Percentiles rank a stretch among this genome's conserved stretches.
These are phyloP conservation scores for Apoderus coryli DNA, from an alignment of 2,888 invertebrate genomes.

Conservation along the genomic window DNA sequence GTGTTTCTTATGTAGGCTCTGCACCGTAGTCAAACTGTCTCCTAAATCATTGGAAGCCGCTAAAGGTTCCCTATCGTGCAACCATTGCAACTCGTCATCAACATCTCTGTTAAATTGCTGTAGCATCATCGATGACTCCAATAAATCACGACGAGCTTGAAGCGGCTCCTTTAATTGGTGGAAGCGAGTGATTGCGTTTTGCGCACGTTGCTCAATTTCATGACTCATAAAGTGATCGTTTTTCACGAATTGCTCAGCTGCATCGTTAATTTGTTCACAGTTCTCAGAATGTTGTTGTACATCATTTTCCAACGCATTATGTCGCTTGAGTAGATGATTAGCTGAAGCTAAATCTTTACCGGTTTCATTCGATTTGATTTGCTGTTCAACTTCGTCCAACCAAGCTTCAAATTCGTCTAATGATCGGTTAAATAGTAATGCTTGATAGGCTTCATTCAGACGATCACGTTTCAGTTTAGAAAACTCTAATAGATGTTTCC, in stretches of 20 bases:
- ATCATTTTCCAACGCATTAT: constrained; percentile 73
- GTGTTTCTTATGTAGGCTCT: constrained; percentile 86
- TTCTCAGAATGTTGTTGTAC: constrained; percentile 71
- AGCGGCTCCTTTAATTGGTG: constrained; percentile 67
- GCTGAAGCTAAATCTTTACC: constrained; percentile 85
- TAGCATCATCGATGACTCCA: constrained; percentile 77
- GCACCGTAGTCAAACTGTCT: constrained; percentile 54
- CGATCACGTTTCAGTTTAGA: constrained; percentile 73
- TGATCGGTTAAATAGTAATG: constrained; percentile 71
- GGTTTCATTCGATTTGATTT: constrained; percentile 53
- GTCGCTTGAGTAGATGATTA: constrained; percentile 65
- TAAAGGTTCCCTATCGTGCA: constrained; percentile 59
- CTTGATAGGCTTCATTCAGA: constrained; percentile 83
- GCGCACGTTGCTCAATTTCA: constrained; percentile 65
- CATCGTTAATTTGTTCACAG: constrained; percentile 64
- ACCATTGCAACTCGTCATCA: constrained; percentile 86
- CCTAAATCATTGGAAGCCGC: constrained; percentile 55
- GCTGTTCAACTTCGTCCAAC: constrained; percentile 79
- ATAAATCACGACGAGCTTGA: constrained; percentile 77
- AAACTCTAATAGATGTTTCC: constrained; percentile 72
- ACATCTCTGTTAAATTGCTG: constrained; percentile 86
- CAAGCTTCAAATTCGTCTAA: constrained; percentile 87
- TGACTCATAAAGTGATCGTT: constrained; percentile 80
- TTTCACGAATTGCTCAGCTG: constrained; percentile 62
- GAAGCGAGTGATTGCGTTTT: constrained; percentile 45